Evolutionary conservation across 2,888 invertebrate species (phyloP), one percentile per base, ranked within the genome.

Genomic region (Eugnorisma glareosa): DNA sequence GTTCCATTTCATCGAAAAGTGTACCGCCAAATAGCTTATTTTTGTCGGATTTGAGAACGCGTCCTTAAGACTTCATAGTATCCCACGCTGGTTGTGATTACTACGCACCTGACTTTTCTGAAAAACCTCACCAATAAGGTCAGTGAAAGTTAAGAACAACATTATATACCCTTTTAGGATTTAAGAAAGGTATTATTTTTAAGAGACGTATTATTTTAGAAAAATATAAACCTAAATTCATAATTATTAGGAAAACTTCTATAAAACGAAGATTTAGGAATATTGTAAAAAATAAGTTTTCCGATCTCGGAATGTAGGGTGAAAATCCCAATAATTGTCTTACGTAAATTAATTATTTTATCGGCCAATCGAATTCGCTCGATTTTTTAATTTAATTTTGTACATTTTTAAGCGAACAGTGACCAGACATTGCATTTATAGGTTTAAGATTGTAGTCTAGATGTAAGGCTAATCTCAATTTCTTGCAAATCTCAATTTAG

Each of bases 371-470:
- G 75, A 59, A 61, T 75, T 84, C 77, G 72, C 80, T 73, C 81
- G 83, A 69, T 79, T 79, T 83, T 82, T 80, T 84, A 28, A 77
- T 79, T 72, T 83, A 72, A 79, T 79, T 83, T 81, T 95, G 95
- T 96, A 96, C 91, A 96, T 95, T 94, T 43, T 75, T 81, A 70
- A 86, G 85, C 75, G 87, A 90, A 91, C 89, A 90, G 94, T 93
- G 95, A 95, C 96, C 96, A 96, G 96, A 90, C 76, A 89, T 91
- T 94, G 96, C 96, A 96, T 96, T 96, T 96, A 95, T 92, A 95
- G 92, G n/a, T 80, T 88, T 90, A 86, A 87, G 75, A 70, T 83
- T 48, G 31, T 78, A 77, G 31, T 28, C 13, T 74, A 83, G n/a
- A 1, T 75, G 63, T 81, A 73, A 75, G 31, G 35, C 51, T 79